These are phyloP conservation scores for Meriones psammophilus DNA, from an alignment of 2,797 vertebrate genomes.

Conservation along the genomic window DNA sequence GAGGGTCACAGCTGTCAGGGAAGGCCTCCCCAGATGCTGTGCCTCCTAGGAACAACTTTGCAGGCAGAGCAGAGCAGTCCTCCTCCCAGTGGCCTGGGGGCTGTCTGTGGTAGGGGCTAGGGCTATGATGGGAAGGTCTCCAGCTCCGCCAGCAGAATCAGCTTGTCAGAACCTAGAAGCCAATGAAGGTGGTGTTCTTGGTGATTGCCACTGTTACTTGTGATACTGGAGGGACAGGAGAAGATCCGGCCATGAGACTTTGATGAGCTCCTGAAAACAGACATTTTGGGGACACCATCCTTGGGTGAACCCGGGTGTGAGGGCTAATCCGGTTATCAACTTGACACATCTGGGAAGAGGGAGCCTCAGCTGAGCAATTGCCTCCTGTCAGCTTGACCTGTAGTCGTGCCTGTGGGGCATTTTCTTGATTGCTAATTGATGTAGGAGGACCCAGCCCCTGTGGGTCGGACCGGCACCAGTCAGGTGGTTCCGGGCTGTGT, in stretches of 20 bases:
- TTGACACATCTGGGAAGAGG: neutral
- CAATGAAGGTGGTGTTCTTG: neutral
- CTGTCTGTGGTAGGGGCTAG: neutral
- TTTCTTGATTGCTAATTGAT: neutral
- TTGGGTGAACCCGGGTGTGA: neutral
- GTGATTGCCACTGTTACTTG: no score
- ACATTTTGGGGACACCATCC: neutral
- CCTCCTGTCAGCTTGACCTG: neutral
- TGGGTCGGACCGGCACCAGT: neutral
- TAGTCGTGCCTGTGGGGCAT: neutral
- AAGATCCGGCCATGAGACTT: neutral
- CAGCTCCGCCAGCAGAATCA: neutral
- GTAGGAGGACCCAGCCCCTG: neutral
- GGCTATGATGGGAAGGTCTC: neutral
- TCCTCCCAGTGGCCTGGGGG: neutral
- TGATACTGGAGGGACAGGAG: neutral
- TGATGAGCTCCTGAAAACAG: neutral
- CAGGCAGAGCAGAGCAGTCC: neutral
- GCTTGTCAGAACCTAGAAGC: neutral
- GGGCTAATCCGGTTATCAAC: neutral
- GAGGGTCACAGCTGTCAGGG: neutral
- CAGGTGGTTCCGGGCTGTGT: neutral
- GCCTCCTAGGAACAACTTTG: neutral
- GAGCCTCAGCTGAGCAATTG: neutral
- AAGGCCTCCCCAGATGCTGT: neutral